Evolutionary conservation across 2,113 vertebrate genomes (phyloP), one percentile per base, ranked within the genome.

Genomic region (Pampusana beccarii): DNA sequence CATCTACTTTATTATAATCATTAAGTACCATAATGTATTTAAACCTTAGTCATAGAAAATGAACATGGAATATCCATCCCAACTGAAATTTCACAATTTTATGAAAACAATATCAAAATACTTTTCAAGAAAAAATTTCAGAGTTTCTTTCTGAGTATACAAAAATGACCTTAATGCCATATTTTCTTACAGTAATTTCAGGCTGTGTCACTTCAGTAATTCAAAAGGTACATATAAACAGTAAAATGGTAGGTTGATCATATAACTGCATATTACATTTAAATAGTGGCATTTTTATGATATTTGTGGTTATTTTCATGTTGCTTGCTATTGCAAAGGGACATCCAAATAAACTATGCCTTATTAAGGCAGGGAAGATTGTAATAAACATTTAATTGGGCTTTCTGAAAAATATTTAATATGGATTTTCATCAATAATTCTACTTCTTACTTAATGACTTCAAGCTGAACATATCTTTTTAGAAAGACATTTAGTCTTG

Each of bases 401-500:
- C 34, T 88, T 90, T 80, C 75, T 78, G 53, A 78, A 94, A 56
- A 64, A 56, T 1, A 60, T 29, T n/a, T 64, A 66, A 62, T 88
- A 90, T n/a, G 28, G 64, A 78, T 83, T 88, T 92, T 84, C 38
- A 84, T 80, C 56, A 74, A 13, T 90, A 86, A 86, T 90, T 90
- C 64, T 93, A 4, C 26, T 88, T 90, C 36, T 88, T 44, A 86
- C 80, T 72, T 80, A 77, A 71, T 42, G 61, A 67, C 42, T 95
- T 67, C 60, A 79, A 87, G 46, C 44, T 44, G 79, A 95, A 66
- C 29, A 7, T 31, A 21, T 58, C 81, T 88, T 91, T 95, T 80
- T 88, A 26, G 42, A 86, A 92, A 96, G 90, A 78, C 34, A 65
- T 93, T 93, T 80, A 83, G 82, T 64, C 82, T 86, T 80, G 86